phyloP scores from a whole-genome alignment of 2,113 vertebrate species.

The Paramisgurnus dabryanus region DNA sequence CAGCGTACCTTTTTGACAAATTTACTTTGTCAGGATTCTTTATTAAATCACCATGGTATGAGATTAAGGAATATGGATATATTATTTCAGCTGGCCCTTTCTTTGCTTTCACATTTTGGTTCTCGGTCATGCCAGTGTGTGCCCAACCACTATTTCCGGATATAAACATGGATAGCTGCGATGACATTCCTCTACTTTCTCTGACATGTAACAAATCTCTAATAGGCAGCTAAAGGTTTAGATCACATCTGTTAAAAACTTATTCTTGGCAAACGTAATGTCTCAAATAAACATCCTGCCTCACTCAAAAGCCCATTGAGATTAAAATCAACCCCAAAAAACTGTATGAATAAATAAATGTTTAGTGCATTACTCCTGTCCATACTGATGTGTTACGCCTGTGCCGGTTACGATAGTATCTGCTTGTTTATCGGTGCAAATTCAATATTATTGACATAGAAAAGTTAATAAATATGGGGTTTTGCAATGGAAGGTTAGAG shows the following conservation, averaged over 20 bases:
- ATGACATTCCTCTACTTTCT: background rate
- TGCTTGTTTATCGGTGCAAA: background rate
- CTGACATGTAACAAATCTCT: background rate
- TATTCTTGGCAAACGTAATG: slow-evolving; percentile 5
- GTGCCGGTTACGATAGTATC: background rate
- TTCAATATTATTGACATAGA: slow-evolving; percentile 1
- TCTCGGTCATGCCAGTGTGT: background rate
- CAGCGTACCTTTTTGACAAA: background rate
- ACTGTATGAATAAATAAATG: slow-evolving; percentile 7
- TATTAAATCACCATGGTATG: background rate
- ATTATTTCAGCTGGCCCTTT: background rate
- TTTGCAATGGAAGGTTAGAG: background rate
- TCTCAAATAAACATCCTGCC: slow-evolving; percentile 22
- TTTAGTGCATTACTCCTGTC: background rate
- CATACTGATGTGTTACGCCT: background rate
- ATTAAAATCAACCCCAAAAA: background rate
- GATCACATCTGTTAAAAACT: slow-evolving; percentile 28
- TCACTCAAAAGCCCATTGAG: background rate
- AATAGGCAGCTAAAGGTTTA: slow-evolving; percentile 1
- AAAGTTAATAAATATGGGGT: background rate
- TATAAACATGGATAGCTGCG: background rate
- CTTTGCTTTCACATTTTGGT: background rate
- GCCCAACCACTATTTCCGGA: background rate
- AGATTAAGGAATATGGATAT: background rate
- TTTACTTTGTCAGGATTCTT: slow-evolving; percentile 1